These are phyloP conservation scores for Diaphora mendica DNA, from an alignment of 2,888 invertebrate species.

Conservation along the genomic window DNA sequence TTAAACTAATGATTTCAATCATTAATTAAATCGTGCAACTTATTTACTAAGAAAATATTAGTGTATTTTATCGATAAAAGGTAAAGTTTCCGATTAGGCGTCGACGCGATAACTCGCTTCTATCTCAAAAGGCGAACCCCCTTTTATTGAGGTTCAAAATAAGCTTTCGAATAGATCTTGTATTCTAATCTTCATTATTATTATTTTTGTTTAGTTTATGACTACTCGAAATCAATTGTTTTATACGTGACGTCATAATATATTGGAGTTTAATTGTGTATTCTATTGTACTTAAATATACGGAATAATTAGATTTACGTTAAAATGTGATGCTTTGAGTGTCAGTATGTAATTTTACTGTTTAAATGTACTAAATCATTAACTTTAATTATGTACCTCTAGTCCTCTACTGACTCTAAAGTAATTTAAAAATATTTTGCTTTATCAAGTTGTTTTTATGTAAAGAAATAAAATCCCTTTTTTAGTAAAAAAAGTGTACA, in stretches of 20 bases:
- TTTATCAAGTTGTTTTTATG: no score
- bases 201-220: neutral
- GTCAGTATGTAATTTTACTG: conserved; percentile 12
- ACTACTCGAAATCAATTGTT: neutral
- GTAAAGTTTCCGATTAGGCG: neutral
- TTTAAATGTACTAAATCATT: neutral
- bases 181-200: neutral
- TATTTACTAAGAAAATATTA: neutral
- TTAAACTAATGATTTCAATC: neutral
- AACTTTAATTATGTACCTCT: no score
- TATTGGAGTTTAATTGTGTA: neutral
- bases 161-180: neutral
- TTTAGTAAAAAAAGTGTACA: no score
- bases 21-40: neutral
- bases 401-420: neutral
- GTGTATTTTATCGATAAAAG: neutral
- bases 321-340: conserved; percentile 6
- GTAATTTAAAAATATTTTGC: neutral
- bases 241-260: conserved; percentile 15
- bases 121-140: neutral
- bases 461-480: no score
- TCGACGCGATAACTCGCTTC: neutral
- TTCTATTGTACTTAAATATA: conserved; percentile 20
- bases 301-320: conserved; percentile 17
- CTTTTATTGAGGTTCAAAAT: neutral